Conservation (phyloP, 2,113 vertebrate genomes). For the Octodon degus region DNA sequence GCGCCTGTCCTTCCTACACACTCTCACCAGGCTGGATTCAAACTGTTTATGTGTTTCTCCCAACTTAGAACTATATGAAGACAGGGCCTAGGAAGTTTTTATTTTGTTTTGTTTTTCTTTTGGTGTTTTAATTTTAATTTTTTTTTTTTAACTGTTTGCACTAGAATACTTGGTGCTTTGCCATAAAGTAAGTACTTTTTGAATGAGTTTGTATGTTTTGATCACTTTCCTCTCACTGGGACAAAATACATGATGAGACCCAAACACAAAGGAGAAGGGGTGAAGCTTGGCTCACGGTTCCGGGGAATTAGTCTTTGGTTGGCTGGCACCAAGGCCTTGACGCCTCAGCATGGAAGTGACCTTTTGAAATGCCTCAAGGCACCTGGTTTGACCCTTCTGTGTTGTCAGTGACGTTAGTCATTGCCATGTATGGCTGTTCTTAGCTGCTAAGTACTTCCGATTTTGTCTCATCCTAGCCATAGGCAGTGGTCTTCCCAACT, state of each 20-base stretch:
- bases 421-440: not conserved
- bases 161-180: not conserved
- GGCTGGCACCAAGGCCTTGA: not conserved
- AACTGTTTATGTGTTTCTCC: not conserved
- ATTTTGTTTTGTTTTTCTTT: no score
- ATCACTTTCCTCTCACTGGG: not conserved
- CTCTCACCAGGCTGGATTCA: not conserved
- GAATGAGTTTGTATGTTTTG: not conserved
- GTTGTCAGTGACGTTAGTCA: not conserved
- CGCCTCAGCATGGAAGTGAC: not conserved
- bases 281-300: not conserved
- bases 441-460: not conserved
- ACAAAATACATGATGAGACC: not conserved
- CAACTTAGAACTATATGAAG: not conserved
- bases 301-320: not conserved
- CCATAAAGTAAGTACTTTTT: not conserved
- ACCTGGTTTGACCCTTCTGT: not conserved
- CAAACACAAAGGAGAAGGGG: not conserved
- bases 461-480: not conserved
- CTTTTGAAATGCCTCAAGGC: not conserved
- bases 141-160: not conserved
- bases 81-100: not conserved
- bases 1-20: fast-evolving
- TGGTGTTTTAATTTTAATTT: no score
- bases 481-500: not conserved